Base-by-base conservation (phyloP, 2,113 vertebrate genomes). In the Dunckerocampus dactyliophorus region DNA sequence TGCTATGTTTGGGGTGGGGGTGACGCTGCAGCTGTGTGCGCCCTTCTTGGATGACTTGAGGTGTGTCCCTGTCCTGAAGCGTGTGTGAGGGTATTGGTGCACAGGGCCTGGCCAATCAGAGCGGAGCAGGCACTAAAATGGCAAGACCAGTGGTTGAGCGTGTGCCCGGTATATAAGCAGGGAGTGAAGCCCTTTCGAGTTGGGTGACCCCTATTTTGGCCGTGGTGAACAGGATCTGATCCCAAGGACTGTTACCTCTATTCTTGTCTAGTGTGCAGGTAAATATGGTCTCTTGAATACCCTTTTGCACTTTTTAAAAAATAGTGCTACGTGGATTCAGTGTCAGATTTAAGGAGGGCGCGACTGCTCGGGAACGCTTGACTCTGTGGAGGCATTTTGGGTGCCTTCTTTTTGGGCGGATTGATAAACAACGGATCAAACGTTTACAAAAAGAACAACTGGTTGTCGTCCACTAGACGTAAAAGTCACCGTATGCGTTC, bases 191-290 rank as follows among this genome's bases (percentile, higher is more conserved):
- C 70, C 64, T 59, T 48, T 56, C 71, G 52, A 77, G 46, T 81
- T 80, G 90, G 91, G 91, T 90, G 83, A 91, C 91, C 88, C 85
- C 83, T 90, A 89, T 85, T 85, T 90, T 86, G 87, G 80, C 87
- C 84, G 82, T 87, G 87, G 85, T 91, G 89, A 88, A 90, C 85
- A 91, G 88, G 88, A 90, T 88, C 80, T 90, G 90, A 91, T 90
- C 89, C 87, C 89, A 82, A 88, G 90, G 90, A 90, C 79, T 91
- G 88, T 92, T 91, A 89, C 87, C 82, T 86, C 77, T 88, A 51
- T 87, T 88, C 79, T 90, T 89, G 86, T 85, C 86, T 84, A 69
- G 82, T 88, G 83, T 79, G 66, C 83, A 92, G 90, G 91, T 92
- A 92, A 89, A 76, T 48, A 81, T 56, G 12, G 6, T 19, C 20